Conservation (phyloP, 2,888 invertebrate species). For the Diaphora mendica region DNA sequence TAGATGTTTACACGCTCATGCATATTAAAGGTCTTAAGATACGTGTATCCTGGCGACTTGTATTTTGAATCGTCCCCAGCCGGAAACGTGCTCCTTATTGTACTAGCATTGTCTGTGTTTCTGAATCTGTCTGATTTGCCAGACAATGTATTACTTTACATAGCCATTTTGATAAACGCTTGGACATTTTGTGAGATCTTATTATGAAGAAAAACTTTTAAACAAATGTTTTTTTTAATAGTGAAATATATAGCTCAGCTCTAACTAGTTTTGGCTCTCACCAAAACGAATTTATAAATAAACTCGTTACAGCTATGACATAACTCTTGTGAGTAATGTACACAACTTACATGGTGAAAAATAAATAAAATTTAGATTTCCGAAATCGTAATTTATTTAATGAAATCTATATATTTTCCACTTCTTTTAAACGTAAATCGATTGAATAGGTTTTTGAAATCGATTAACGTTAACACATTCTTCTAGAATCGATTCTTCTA, state of each 20-base stretch:
- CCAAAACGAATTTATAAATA: neutral
- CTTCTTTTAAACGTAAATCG: neutral
- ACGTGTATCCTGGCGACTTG: conserved; percentile 69
- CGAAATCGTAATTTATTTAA: neutral
- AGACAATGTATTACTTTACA: conserved; percentile 65
- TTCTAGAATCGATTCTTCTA: neutral
- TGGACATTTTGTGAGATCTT: conserved; percentile 44
- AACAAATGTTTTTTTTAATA: no score
- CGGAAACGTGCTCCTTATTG: conserved; percentile 77
- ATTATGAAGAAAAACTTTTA: conserved; percentile 49
- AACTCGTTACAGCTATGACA: neutral
- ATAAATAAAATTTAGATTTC: neutral
- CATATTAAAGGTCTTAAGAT: conserved; percentile 74
- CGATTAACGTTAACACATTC: neutral
- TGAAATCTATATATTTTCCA: neutral
- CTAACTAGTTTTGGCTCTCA: neutral
- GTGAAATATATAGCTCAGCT: no score
- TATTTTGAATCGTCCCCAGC: conserved; percentile 72
- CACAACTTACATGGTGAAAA: neutral
- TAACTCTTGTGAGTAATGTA: neutral
- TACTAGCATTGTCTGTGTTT: conserved; percentile 75
- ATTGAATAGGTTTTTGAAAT: neutral
- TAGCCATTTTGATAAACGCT: conserved; percentile 56
- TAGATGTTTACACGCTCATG: conserved; percentile 61
- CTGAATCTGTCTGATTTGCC: conserved; percentile 70